Evolutionary conservation across 2,888 invertebrate genomes (phyloP).

Genomic region (Ichneumoninae sp.): DNA sequence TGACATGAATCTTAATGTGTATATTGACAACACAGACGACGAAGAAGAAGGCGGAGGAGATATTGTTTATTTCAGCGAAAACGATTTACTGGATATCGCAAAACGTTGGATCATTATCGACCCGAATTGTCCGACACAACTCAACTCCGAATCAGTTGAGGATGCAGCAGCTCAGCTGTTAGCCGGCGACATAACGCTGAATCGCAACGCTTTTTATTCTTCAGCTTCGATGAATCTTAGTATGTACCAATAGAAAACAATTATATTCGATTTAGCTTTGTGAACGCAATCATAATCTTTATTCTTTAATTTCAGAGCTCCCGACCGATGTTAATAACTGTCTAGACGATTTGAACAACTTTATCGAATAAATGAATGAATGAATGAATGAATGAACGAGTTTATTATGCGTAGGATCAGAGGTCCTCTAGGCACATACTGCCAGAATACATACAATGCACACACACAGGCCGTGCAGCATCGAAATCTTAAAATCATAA

Average conservation of each 20-base stretch:
- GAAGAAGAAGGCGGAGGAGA: not conserved
- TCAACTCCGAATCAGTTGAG: not conserved
- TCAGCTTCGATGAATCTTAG: conserved; percentile 14
- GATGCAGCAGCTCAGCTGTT: not conserved
- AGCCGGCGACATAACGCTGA: not conserved
- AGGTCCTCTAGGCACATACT: too few relatives aligned
- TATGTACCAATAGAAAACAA: conserved; percentile 16
- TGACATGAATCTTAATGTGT: not conserved
- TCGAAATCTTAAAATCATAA: too few relatives aligned
- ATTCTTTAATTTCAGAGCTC: conserved; percentile 17
- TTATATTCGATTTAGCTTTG: not conserved
- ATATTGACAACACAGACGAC: not conserved
- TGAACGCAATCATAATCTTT: conserved; percentile 3
- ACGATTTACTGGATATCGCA: not conserved
- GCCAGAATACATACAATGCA: too few relatives aligned
- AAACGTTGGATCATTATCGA: not conserved
- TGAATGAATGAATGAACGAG: too few relatives aligned
- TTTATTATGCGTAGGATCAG: too few relatives aligned
- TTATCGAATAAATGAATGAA: conserved; percentile 11
- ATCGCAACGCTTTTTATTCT: conserved; percentile 7
- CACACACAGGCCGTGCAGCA: too few relatives aligned
- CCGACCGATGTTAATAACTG: not conserved
- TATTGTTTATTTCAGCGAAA: not conserved
- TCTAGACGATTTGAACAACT: not conserved
- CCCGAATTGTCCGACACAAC: not conserved